These are phyloP conservation scores for Drosophila punjabiensis DNA, from an alignment of 1,140 invertebrate species.

Conservation along the genomic window DNA sequence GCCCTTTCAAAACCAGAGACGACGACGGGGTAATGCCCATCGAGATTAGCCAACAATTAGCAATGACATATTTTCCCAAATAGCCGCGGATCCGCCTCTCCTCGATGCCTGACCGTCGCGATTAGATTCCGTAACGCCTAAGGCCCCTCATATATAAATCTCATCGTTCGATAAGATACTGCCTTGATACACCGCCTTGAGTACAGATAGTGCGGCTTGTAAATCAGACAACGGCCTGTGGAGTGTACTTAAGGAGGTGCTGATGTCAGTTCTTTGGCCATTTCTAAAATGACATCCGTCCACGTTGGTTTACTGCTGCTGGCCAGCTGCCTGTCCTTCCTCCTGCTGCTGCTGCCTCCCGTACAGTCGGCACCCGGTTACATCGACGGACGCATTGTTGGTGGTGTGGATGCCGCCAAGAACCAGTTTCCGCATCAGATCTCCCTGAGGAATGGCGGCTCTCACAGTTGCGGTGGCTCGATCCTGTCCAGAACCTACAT, in stretches of 20 bases:
- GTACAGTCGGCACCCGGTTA: constrained; percentile 39
- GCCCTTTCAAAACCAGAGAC: background rate
- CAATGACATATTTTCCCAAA: constrained; percentile 32
- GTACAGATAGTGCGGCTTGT: constrained; percentile 15
- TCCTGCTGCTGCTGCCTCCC: background rate
- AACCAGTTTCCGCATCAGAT: constrained; percentile 86
- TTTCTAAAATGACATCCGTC: constrained; percentile 26
- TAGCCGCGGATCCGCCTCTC: background rate
- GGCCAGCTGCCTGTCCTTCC: constrained; percentile 1
- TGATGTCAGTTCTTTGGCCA: background rate
- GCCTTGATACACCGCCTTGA: background rate
- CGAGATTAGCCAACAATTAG: constrained; percentile 27
- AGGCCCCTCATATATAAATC: constrained; percentile 15
- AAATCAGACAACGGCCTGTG: constrained; percentile 5
- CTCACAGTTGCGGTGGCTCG: constrained; percentile 87
- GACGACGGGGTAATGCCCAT: background rate
- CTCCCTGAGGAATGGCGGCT: constrained; percentile 78
- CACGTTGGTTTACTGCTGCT: constrained; percentile 13
- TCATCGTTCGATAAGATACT: constrained; percentile 11
- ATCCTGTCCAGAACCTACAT: constrained; percentile 86
- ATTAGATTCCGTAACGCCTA: constrained; percentile 8
- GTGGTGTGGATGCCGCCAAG: constrained; percentile 83
- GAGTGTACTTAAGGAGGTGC: constrained; percentile 15
- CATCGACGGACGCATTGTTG: constrained; percentile 83
- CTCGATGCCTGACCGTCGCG: background rate